Conservation (phyloP, 1,140 invertebrate genomes). For the Zaprionus ornatus region DNA sequence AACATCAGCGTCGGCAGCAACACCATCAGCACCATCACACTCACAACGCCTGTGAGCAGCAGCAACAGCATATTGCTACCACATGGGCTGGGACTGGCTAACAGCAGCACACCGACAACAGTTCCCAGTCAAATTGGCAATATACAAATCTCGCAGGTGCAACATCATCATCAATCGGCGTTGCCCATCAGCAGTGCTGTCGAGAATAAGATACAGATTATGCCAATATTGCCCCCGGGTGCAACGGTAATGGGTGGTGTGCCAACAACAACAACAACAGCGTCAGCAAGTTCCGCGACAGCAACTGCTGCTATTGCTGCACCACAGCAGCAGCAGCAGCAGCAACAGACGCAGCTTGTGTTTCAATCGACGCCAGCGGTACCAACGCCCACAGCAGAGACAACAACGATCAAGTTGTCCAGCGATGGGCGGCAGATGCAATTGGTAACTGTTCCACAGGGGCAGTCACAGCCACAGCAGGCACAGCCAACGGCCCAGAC, state of each 20-base stretch:
- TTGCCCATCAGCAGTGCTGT: slow-evolving; percentile 65
- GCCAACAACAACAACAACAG: slow-evolving; percentile 27
- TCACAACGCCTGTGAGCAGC: slow-evolving; percentile 35
- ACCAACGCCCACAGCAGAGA: slow-evolving; percentile 32
- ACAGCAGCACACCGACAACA: slow-evolving; percentile 53
- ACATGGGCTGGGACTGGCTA: slow-evolving; percentile 35
- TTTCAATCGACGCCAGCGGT: slow-evolving; percentile 41
- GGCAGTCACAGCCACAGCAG: slow-evolving; percentile 38
- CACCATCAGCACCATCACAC: slow-evolving; percentile 40
- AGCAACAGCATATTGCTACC: slow-evolving; percentile 53
- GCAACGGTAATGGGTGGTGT: slow-evolving; percentile 69
- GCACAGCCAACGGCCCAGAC: slow-evolving; percentile 39
- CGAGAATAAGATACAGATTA: slow-evolving; percentile 84
- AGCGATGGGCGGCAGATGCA: slow-evolving; percentile 75
- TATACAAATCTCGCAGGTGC: slow-evolving; percentile 81
- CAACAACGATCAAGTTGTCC: slow-evolving; percentile 61
- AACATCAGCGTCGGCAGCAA: slow-evolving; percentile 5
- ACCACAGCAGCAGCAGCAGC: slow-evolving; percentile 18
- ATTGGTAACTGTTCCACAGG: slow-evolving; percentile 69
- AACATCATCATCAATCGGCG: slow-evolving; percentile 54
- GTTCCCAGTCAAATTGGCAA: slow-evolving; percentile 83
- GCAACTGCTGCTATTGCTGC: slow-evolving; percentile 24
- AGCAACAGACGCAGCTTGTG: slow-evolving; percentile 41
- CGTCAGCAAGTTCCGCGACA: slow-evolving; percentile 22
- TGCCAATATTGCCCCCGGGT: slow-evolving; percentile 74